Percentiles rank a stretch among this genome's conserved stretches.
These are phyloP conservation scores for Platanista minor DNA, from an alignment of 2,113 vertebrate species.

Conservation along the genomic window DNA sequence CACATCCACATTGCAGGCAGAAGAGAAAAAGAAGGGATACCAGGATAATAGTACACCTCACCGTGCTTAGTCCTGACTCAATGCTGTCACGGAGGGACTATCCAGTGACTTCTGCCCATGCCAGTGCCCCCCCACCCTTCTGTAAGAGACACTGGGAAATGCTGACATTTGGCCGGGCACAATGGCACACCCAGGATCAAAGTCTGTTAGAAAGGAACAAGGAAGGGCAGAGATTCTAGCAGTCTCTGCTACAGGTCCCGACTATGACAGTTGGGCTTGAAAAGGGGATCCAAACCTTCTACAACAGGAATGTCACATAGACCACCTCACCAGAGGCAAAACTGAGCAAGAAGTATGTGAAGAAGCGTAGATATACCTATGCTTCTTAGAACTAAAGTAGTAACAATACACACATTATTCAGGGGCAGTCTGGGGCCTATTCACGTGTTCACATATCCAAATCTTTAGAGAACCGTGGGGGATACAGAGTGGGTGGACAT, in stretches of 20 bases:
- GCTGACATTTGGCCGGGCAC: neutral
- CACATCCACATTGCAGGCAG: neutral
- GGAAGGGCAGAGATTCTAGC: neutral
- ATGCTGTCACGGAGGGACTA: neutral
- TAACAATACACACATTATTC: no score
- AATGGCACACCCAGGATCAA: neutral
- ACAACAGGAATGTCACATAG: neutral
- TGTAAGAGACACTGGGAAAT: neutral
- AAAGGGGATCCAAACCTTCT: neutral
- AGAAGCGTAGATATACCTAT: neutral
- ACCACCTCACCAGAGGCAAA: neutral
- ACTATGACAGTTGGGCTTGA: neutral
- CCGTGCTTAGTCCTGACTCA: neutral
- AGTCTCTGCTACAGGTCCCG: neutral
- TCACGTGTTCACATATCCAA: neutral
- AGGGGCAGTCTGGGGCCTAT: neutral
- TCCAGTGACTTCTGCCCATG: neutral
- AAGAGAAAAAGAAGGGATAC: neutral
- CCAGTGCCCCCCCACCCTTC: neutral
- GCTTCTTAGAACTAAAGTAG: neutral
- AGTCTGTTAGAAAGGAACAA: neutral
- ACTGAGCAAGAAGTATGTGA: neutral
- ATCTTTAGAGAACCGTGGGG: neutral
- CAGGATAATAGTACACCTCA: neutral
- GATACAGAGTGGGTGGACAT: neutral